Evolutionary conservation across 1,140 invertebrate species (phyloP).

Genomic region (Lepidurus apus): DNA sequence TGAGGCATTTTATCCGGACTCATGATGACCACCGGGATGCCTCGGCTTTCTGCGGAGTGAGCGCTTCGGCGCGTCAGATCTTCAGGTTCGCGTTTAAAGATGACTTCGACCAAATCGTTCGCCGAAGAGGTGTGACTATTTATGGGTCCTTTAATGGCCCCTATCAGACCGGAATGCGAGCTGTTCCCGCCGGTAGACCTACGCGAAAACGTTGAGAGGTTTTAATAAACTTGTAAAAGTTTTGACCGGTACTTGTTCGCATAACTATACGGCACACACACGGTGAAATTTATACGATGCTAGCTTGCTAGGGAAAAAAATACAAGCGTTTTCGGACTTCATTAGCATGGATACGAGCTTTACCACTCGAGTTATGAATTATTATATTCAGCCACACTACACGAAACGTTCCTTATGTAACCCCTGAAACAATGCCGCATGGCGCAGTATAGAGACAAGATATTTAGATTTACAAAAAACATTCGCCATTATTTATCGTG

Average conservation of each 20-base stretch:
- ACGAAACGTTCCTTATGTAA: background rate
- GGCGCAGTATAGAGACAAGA: background rate
- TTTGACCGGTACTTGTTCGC: background rate
- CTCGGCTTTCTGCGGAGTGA: constrained; percentile 49
- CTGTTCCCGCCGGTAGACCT: background rate
- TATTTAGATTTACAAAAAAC: no score
- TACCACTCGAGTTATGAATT: background rate
- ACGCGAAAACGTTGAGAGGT: background rate
- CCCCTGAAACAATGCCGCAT: background rate
- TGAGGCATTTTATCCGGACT: constrained; percentile 49
- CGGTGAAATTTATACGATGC: background rate
- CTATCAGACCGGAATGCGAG: background rate
- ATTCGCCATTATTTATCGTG: background rate
- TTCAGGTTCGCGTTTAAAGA: constrained; percentile 60
- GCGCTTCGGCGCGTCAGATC: constrained; percentile 52
- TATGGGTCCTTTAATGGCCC: constrained; percentile 35
- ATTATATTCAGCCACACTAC: background rate
- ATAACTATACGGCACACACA: background rate
- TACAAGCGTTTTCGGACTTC: background rate
- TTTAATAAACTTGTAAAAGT: constrained; percentile 1
- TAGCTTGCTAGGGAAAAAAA: background rate
- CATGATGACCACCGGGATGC: constrained; percentile 45
- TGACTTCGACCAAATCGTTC: constrained; percentile 38
- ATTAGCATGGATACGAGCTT: constrained; percentile 1
- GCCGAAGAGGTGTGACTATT: constrained; percentile 36